phyloP scores from a whole-genome alignment of 1,140 invertebrate genomes.

The Reticulitermes speratus region DNA sequence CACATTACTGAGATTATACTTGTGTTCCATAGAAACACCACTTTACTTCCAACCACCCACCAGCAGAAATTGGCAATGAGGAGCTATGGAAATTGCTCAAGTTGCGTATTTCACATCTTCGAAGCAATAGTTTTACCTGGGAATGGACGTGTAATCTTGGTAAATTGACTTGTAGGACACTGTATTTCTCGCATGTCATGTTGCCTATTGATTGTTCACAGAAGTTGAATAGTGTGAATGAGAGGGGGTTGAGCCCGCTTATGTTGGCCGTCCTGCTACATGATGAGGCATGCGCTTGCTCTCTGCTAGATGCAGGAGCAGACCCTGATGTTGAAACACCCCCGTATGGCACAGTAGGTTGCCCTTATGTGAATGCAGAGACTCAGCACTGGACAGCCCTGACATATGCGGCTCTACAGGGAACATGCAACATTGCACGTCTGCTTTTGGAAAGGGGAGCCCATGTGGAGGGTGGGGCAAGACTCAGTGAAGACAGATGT shows the following conservation, averaged over 20 bases:
- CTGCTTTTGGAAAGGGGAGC: conserved; percentile 75
- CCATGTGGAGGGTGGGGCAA: conserved; percentile 81
- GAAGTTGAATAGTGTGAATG: conserved; percentile 71
- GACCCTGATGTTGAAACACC: conserved; percentile 53
- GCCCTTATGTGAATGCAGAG: conserved; percentile 59
- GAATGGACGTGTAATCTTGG: too few relatives aligned
- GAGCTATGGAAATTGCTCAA: too few relatives aligned
- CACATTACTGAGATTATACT: too few relatives aligned
- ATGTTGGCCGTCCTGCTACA: conserved; percentile 79
- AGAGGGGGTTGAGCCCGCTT: conserved; percentile 73
- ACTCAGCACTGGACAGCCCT: conserved; percentile 78
- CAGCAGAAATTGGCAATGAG: too few relatives aligned
- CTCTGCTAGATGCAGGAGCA: conserved; percentile 54
- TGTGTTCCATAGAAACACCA: too few relatives aligned
- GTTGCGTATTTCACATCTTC: too few relatives aligned
- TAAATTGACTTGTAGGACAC: too few relatives aligned
- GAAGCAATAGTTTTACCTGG: too few relatives aligned
- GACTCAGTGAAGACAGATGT: conserved; percentile 76
- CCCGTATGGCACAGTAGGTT: conserved; percentile 44
- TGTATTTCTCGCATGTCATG: too few relatives aligned
- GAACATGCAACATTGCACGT: conserved; percentile 56
- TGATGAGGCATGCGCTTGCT: conserved; percentile 70
- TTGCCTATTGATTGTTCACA: conserved; percentile 28
- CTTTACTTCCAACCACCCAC: too few relatives aligned
- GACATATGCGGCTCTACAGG: conserved; percentile 63